Conservation (phyloP, 2,113 vertebrate genomes). For the Sterrhoptilus dennistouni region DNA sequence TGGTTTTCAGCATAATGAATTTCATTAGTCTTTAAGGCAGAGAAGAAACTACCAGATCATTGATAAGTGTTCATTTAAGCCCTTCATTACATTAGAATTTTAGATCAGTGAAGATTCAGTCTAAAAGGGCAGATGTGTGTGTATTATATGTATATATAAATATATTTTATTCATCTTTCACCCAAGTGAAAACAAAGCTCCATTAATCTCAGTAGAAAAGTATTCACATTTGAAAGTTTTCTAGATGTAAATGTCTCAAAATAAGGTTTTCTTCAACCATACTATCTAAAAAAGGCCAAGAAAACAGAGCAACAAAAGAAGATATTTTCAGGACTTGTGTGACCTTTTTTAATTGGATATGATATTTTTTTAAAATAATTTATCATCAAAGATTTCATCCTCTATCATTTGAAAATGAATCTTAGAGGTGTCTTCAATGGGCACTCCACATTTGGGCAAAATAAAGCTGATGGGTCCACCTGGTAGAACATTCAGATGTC, state of each 20-base stretch:
- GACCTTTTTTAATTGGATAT: neutral
- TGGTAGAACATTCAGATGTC: neutral
- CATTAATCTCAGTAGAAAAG: neutral
- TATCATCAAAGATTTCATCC: neutral
- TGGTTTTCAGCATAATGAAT: constrained; percentile 20
- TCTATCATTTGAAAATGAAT: neutral
- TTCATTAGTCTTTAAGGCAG: neutral
- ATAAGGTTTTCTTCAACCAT: neutral
- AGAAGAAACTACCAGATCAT: neutral
- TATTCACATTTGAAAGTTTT: neutral
- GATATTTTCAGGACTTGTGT: neutral
- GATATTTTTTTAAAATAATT: neutral
- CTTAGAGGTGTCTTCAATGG: neutral
- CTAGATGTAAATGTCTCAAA: neutral
- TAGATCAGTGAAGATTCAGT: neutral
- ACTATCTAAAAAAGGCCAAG: neutral
- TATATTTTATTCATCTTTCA: neutral
- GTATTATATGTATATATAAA: neutral
- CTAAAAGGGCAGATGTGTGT: neutral
- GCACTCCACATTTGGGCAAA: neutral
- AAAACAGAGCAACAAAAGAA: neutral
- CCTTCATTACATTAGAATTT: constrained; percentile 13
- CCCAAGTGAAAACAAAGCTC: neutral
- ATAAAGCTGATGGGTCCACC: neutral
- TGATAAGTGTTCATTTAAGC: neutral